Evolutionary conservation across 2,113 vertebrate species (phyloP).

Genomic region (Hippocampus abdominalis): DNA sequence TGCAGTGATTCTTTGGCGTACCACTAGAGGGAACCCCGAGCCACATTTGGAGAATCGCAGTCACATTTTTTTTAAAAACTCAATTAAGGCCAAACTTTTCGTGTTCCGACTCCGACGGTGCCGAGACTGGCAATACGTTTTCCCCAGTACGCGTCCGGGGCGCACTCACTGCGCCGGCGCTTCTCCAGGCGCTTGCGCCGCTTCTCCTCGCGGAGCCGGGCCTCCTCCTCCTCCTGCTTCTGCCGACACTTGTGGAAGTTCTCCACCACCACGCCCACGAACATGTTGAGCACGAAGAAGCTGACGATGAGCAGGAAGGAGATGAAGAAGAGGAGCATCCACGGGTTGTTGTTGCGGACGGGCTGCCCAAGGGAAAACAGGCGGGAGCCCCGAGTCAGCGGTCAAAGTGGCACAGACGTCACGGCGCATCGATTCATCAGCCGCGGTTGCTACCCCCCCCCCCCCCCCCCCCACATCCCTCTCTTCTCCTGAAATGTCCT

Average conservation of each 20-base stretch:
- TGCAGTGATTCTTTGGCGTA: no score
- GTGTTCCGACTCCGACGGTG: no score
- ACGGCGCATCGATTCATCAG: constrained; percentile 51
- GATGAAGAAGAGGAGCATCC: constrained; percentile 97
- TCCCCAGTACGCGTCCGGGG: no score
- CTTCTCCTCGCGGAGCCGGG: constrained; percentile 85
- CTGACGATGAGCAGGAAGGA: constrained; percentile 96
- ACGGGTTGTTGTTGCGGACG: constrained; percentile 87
- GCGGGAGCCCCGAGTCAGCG: constrained; percentile 63
- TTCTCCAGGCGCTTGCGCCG: constrained; percentile 84
- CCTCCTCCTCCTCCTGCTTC: constrained; percentile 93
- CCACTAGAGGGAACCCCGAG: no score
- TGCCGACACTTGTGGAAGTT: constrained; percentile 97
- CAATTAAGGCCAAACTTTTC: no score
- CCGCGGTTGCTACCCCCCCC: background rate
- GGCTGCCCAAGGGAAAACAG: constrained; percentile 72
- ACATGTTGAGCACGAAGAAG: constrained; percentile 97
- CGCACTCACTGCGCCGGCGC: constrained; percentile 89
- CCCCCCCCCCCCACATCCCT: constrained; percentile 5
- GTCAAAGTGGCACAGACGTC: constrained; percentile 52
- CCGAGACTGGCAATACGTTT: no score
- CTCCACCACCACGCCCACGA: constrained; percentile 93
- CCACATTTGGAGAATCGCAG: no score
- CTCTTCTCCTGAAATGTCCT: constrained; percentile 28
- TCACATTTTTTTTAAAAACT: no score